Evolutionary conservation across 2,113 vertebrate species (phyloP).

Genomic region (Cephalopterus ornatus): DNA sequence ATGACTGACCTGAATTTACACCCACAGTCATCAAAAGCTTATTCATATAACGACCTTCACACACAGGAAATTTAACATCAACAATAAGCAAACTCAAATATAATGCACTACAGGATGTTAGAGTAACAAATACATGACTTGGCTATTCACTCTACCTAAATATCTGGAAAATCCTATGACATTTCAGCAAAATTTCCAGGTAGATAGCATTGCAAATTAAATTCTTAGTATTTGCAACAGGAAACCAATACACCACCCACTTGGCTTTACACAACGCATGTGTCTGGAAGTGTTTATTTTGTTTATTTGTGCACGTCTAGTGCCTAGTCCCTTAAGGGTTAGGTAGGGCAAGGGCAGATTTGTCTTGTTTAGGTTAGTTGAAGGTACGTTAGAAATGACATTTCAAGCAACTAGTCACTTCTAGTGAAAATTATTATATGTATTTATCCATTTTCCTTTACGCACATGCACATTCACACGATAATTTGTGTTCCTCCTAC

Average conservation of each 20-base stretch:
- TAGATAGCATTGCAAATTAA: not conserved
- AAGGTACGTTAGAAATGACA: not conserved
- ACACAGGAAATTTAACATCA: conserved; percentile 16
- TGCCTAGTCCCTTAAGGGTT: not conserved
- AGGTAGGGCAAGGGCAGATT: not conserved
- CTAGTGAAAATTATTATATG: not conserved
- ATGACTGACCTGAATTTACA: not conserved
- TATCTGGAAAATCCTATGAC: not conserved
- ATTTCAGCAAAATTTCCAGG: not conserved
- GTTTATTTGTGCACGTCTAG: not conserved
- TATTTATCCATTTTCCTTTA: not conserved
- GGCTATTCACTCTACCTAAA: not conserved
- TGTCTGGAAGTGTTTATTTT: not conserved
- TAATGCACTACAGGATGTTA: not conserved
- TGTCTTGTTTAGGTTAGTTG: not conserved
- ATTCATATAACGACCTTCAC: not conserved
- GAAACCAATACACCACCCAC: not conserved
- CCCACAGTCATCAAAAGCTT: not conserved
- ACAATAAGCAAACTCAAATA: not conserved
- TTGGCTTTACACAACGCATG: not conserved
- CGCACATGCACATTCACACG: rapidly evolving
- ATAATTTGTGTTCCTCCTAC: not conserved
- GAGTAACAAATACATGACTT: not conserved
- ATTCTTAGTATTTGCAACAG: not conserved
- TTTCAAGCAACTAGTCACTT: not conserved